phyloP scores from a whole-genome alignment of 2,113 vertebrate species.

The Asarcornis scutulata region DNA sequence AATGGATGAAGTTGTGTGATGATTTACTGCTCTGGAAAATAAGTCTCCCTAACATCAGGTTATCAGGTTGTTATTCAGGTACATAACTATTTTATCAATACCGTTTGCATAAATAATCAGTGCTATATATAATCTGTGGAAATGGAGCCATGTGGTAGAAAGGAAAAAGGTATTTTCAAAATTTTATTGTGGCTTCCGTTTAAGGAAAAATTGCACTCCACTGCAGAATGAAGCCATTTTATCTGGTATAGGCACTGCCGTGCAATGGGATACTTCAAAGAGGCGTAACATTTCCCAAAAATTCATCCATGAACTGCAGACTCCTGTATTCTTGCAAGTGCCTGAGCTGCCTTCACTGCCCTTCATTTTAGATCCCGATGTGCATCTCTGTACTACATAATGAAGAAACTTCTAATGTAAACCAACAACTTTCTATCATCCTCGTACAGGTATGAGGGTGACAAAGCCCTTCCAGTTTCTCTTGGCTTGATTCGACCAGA shows the following conservation, averaged over 20 bases:
- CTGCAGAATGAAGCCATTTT: not conserved
- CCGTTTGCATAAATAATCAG: not conserved
- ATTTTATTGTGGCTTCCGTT: not conserved
- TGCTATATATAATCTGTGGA: not conserved
- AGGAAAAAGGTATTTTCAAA: not conserved
- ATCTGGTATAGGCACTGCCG: not conserved
- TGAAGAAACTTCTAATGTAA: not conserved
- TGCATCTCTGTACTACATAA: not conserved
- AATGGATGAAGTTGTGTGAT: not conserved
- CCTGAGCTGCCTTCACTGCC: not conserved
- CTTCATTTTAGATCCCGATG: not conserved
- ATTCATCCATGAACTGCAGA: fast-evolving
- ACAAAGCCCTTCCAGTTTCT: not conserved
- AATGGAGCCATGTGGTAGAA: not conserved
- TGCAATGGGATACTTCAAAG: not conserved
- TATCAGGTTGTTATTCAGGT: not conserved
- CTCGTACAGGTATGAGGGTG: not conserved
- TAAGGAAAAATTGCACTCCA: not conserved
- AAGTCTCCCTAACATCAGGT: not conserved
- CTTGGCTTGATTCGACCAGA: not conserved
- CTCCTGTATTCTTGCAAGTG: not conserved
- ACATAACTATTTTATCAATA: not conserved
- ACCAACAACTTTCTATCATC: not conserved
- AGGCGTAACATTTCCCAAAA: not conserved
- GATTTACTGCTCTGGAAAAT: not conserved